Conservation (phyloP, 2,797 vertebrate species). For the Pseudocheirus occidentalis region DNA sequence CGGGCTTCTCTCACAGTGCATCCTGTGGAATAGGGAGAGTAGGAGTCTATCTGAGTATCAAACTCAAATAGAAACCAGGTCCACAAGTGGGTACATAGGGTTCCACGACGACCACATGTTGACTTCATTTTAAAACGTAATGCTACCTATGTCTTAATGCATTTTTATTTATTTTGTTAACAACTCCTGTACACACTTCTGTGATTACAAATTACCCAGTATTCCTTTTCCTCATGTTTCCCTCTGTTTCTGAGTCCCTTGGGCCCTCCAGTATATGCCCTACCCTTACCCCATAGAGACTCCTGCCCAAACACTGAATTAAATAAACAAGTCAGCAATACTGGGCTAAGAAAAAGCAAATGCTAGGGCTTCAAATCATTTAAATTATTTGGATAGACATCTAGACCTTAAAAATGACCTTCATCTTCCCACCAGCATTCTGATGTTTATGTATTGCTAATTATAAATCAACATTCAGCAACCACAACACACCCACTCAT, state of each 20-base stretch:
- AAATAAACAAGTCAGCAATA: not conserved
- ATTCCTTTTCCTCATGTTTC: not conserved
- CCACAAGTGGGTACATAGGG: not conserved
- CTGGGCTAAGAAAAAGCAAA: not conserved
- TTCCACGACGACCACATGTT: not conserved
- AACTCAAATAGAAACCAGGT: not conserved
- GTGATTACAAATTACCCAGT: not conserved
- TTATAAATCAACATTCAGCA: not conserved
- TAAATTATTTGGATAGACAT: conserved; percentile 13
- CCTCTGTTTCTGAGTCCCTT: not conserved
- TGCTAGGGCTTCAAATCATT: not conserved
- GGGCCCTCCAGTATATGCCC: not conserved
- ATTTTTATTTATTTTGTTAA: not conserved
- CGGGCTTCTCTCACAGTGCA: not conserved
- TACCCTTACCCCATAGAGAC: not conserved
- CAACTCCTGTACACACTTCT: not conserved
- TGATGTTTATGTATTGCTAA: not conserved
- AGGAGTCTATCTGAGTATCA: not conserved
- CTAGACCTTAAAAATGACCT: not conserved
- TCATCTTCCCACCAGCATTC: not conserved
- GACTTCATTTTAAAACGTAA: not conserved
- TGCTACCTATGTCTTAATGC: not conserved
- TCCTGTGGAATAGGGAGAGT: not conserved
- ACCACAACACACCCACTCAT: not conserved
- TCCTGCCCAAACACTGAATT: conserved; percentile 38